phyloP scores from a whole-genome alignment of 1,140 invertebrate species.

The Diuraphis noxia region DNA sequence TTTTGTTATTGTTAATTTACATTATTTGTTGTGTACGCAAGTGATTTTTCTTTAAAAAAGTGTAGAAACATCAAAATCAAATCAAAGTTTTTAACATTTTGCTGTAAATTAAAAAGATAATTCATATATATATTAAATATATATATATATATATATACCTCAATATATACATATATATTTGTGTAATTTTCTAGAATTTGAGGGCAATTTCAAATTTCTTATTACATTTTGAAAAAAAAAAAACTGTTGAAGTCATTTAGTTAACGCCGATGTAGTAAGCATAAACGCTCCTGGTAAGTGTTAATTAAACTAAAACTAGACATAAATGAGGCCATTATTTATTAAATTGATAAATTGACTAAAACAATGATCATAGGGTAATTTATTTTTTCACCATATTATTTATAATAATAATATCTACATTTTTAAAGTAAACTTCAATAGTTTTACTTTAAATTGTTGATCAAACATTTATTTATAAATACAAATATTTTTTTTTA shows the following conservation, averaged over 20 bases:
- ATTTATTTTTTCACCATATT: not conserved
- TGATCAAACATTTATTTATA: not conserved
- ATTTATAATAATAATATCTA: not conserved
- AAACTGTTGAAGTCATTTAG: slow-evolving; percentile 25
- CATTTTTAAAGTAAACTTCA: no score
- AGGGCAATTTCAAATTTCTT: slow-evolving; percentile 23
- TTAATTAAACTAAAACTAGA: slow-evolving; percentile 45
- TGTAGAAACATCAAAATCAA: slow-evolving; percentile 1
- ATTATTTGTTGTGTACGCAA: slow-evolving; percentile 30
- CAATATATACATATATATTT: not conserved
- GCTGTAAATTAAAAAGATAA: no score
- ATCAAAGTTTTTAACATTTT: slow-evolving; percentile 13
- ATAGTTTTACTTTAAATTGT: no score
- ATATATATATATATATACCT: no score
- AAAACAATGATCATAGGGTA: not conserved
- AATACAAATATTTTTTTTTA: not conserved
- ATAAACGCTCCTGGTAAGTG: slow-evolving; percentile 54
- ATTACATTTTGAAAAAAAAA: slow-evolving; percentile 40
- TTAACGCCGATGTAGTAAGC: slow-evolving; percentile 41
- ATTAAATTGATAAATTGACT: slow-evolving; percentile 32
- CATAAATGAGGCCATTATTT: not conserved
- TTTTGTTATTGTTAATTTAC: slow-evolving; percentile 37
- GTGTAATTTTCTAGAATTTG: slow-evolving; percentile 33
- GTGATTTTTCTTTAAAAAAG: slow-evolving; percentile 47
- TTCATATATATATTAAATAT: no score